Base-by-base conservation (phyloP, 2,888 invertebrate species). In the Acholoe squamosa region DNA sequence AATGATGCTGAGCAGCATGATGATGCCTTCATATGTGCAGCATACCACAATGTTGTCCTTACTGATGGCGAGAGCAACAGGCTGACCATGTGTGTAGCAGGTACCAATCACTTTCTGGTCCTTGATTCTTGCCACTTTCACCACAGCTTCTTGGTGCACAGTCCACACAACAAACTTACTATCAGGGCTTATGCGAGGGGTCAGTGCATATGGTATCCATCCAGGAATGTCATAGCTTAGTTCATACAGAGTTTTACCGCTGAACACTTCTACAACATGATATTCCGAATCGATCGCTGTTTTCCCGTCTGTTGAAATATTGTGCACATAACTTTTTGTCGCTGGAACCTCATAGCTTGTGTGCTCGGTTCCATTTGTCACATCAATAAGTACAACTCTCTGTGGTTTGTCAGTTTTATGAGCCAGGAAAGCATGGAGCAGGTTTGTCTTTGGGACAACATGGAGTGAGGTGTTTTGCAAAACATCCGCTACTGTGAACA, bases 21-120 rank as follows among this genome's bases (percentile, higher is more conserved):
- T 91, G 33, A 93, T 90, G 14, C 93, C 93, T 91, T 94, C 94
- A 77, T 93, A 93, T 90, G 93, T 93, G 19, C 93, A 93, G 84
- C 93, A 91, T 51, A 93, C 43, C 33, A 93, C 90, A 31, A 93
- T 89, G 5, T 92, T 91, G 12, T 92, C 80, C 0, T 91, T 77
- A 19, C 92, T 93, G 25, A 93, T 91, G 10, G 89, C 89, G 0
- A 94, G 84, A 61, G 90, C 91, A 89, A 93, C 92, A 0, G 93
- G 93, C 19, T 92, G 92, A 89, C 93, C 92, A 90, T 94, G 94
- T 22, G 93, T 90, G 1, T 93, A 93, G 77, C 92, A 93, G 3
- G 93, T 91, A 61, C 92, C 92, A 5, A 93, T 89, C 0, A 92
- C 33, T 54, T 91, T 86, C 31, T 90, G 89, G 12, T 91, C 90